Percentiles rank a stretch among this genome's conserved stretches.
Evolutionary conservation across 23 tunicate species (phyloP).

Genomic region (Corella eumyota): DNA sequence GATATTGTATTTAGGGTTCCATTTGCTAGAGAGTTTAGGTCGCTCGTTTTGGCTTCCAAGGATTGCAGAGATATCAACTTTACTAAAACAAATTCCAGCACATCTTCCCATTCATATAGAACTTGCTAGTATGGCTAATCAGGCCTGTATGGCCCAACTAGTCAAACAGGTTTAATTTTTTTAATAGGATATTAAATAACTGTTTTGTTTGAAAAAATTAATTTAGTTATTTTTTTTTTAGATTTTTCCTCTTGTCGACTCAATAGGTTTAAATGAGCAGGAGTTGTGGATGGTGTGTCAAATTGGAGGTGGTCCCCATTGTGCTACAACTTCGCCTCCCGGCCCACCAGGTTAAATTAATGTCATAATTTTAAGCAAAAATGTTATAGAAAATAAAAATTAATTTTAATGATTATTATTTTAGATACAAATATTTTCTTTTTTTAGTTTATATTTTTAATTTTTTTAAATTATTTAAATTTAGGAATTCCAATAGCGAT

Average conservation of each 20-base stretch:
- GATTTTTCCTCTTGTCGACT: conserved; percentile 53
- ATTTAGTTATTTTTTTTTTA: conserved; percentile 5
- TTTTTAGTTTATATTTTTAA: too few species aligned
- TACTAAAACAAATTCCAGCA: conserved; percentile 12
- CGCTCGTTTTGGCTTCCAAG: conserved; percentile 24
- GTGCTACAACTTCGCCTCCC: too few species aligned
- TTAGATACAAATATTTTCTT: too few species aligned
- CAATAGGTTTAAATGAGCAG: conserved; percentile 87
- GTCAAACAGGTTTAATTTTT: conserved; percentile 14
- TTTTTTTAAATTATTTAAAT: too few species aligned
- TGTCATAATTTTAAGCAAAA: too few species aligned
- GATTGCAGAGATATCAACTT: conserved; percentile 29
- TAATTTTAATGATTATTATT: too few species aligned
- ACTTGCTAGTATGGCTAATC: conserved; percentile 81
- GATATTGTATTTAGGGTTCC: conserved; percentile 45
- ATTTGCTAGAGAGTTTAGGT: conserved; percentile 57
- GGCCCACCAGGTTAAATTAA: too few species aligned
- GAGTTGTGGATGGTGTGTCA: conserved; percentile 81
- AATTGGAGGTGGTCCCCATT: conserved; percentile 47
- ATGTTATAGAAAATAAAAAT: too few species aligned
- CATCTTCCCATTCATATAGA: conserved; percentile 67
- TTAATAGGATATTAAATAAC: not conserved
- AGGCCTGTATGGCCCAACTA: conserved; percentile 21
- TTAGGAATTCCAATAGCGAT: conserved; percentile 20
- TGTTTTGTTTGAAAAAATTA: not conserved